Evolutionary conservation across 2,888 invertebrate genomes (phyloP), one percentile per base, ranked within the genome.

Genomic region (Rhagophthalmus giganteus): DNA sequence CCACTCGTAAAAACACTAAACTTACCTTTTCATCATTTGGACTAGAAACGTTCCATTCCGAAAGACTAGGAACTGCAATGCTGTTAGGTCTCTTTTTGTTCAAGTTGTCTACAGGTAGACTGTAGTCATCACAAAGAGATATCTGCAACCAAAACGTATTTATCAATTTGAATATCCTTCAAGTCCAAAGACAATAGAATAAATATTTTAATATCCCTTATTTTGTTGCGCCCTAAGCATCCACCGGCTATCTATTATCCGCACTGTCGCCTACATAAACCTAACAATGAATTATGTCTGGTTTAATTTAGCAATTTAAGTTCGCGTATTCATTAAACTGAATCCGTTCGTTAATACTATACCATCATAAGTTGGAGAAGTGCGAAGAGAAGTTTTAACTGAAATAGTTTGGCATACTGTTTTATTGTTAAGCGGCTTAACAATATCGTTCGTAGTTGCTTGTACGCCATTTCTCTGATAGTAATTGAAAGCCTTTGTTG

Each of bases 61-160:
- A 74, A 76, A 83, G 77, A 67, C 78, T 72, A 72, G 85, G 78
- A 69, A 78, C 76, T 35, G 76, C 80, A 64, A 81, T 81, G 70
- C 82, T 74, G 77, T 84, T 75, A 75, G 87, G 74, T 76, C 87
- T 72, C 79, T 80, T 80, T 71, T 83, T 88, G 55, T 81, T 78
- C 60, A 90, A 85, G 74, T 89, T 88, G 76, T 91, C 91, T 64
- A 90, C 86, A 38, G 91, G 91, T 64, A 90, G 80, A 76, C 89
- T 88, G 77, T 91, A 91, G 75, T 91, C 90, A 70, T 91, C 90
- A 76, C 90, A 90, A 65, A 91, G 80, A 58, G 89, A 86, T 68
- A 90, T 86, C 90, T 91, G 81, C 2, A 85, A 80, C 51, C 63
- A 58, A 62, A 57, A 60, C 10, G 20, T 10, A 10, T 10, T 35